phyloP scores from a whole-genome alignment of 2,888 invertebrate genomes.

The Ceratothoa steindachneri region DNA sequence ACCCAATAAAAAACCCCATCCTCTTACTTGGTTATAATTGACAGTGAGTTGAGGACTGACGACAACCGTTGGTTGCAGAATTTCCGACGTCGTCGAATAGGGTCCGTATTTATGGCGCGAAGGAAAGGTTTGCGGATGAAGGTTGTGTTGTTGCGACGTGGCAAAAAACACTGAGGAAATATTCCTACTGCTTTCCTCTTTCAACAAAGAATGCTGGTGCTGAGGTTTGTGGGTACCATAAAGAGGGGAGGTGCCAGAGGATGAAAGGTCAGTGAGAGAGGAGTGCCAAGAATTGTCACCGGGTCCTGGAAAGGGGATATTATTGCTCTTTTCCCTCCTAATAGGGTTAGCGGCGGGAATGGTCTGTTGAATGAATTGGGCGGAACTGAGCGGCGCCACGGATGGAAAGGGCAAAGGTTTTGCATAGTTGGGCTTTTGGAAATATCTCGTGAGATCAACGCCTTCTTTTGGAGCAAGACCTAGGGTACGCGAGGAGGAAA shows the following conservation, averaged over 20 bases:
- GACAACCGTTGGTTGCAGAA: constrained; percentile 40
- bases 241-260: not conserved
- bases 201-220: not conserved
- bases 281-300: not conserved
- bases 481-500: constrained; percentile 32
- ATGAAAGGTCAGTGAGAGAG: not conserved
- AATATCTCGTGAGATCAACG: constrained; percentile 34
- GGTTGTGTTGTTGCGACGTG: constrained; percentile 14
- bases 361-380: not conserved
- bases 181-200: no score
- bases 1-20: no score
- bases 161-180: not conserved
- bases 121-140: constrained; percentile 11
- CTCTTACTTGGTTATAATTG: constrained; percentile 46
- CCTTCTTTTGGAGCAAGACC: constrained; percentile 26
- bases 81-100: not conserved
- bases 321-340: not conserved
- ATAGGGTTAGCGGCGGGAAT: not conserved
- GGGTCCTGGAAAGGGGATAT: not conserved
- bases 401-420: constrained; percentile 18
- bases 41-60: constrained; percentile 44
- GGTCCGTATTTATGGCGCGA: constrained; percentile 11
- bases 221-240: not conserved
- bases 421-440: constrained; percentile 34
- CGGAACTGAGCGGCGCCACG: not conserved